Evolutionary conservation across 2,888 invertebrate species (phyloP).

Genomic region (Rhimphoctona megacephalus): DNA sequence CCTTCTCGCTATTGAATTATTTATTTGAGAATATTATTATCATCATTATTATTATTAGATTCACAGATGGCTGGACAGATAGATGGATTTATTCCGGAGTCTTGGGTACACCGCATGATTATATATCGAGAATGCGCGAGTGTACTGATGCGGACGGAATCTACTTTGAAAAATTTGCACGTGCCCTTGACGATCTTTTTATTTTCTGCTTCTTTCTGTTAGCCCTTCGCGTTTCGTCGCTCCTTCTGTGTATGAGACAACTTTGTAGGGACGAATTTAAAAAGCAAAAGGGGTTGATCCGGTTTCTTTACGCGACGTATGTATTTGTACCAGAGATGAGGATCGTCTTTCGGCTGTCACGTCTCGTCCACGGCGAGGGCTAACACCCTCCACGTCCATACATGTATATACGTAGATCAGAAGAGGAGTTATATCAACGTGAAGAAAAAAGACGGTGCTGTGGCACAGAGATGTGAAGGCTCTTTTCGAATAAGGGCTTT

Average conservation of each 20-base stretch:
- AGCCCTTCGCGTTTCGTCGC: neutral
- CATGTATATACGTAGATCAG: neutral
- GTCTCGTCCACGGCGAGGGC: constrained; percentile 39
- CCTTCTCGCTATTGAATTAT: constrained; percentile 48
- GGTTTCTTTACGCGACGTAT: constrained; percentile 46
- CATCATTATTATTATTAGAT: constrained; percentile 48
- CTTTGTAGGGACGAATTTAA: constrained; percentile 58
- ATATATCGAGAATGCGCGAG: constrained; percentile 28
- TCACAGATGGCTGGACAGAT: constrained; percentile 48
- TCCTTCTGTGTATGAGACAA: constrained; percentile 12
- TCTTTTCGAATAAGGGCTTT: constrained; percentile 19
- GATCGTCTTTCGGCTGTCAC: constrained; percentile 66
- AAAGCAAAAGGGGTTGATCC: constrained; percentile 69
- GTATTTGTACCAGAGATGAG: constrained; percentile 4
- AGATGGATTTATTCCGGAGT: constrained; percentile 56
- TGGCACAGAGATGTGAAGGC: constrained; percentile 14
- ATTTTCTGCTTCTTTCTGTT: neutral
- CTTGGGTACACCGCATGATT: constrained; percentile 47
- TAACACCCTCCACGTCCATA: neutral
- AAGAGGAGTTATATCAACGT: neutral
- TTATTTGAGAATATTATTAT: constrained; percentile 52
- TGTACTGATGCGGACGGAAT: constrained; percentile 51
- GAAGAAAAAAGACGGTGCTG: constrained; percentile 31
- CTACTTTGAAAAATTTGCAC: constrained; percentile 64
- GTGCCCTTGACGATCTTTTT: constrained; percentile 46